phyloP scores from a whole-genome alignment of 1,140 invertebrate species.

The Tetramorium alpestre region DNA sequence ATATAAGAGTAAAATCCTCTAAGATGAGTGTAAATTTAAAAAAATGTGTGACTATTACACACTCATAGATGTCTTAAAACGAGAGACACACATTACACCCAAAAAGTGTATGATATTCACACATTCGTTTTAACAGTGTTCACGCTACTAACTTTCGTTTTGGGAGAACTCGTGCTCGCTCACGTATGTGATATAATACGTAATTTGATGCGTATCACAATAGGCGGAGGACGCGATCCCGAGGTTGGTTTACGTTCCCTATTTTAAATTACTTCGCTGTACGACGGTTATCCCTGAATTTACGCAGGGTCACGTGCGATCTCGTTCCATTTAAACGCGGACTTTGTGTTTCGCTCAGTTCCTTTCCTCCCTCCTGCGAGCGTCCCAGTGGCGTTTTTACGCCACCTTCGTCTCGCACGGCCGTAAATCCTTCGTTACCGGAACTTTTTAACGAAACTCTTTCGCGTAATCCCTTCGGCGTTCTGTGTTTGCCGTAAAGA shows the following conservation, averaged over 20 bases:
- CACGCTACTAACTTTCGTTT: not conserved
- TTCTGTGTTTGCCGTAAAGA: conserved; percentile 71
- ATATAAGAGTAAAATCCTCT: too few relatives aligned
- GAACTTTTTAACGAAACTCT: conserved; percentile 61
- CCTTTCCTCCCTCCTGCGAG: not conserved
- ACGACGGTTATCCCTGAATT: conserved; percentile 19
- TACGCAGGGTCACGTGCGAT: conserved; percentile 51
- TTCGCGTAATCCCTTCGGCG: conserved; percentile 54
- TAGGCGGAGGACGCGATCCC: not conserved
- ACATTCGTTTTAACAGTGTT: too few relatives aligned
- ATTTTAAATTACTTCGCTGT: conserved; percentile 43
- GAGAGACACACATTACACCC: too few relatives aligned
- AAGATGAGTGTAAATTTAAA: too few relatives aligned
- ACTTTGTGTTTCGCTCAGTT: conserved; percentile 25
- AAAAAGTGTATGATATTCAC: too few relatives aligned
- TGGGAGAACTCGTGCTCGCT: not conserved
- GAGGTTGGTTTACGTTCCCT: not conserved
- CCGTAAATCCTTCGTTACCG: conserved; percentile 58
- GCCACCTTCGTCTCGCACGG: conserved; percentile 14
- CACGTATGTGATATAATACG: not conserved
- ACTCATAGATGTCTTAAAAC: too few relatives aligned
- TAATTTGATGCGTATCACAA: not conserved
- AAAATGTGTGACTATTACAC: too few relatives aligned
- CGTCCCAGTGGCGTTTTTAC: conserved; percentile 13
- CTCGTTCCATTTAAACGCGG: conserved; percentile 34